Evolutionary conservation across 2,113 vertebrate species (phyloP), one percentile per base, ranked within the genome.

Genomic region (Xiphorhynchus elegans): DNA sequence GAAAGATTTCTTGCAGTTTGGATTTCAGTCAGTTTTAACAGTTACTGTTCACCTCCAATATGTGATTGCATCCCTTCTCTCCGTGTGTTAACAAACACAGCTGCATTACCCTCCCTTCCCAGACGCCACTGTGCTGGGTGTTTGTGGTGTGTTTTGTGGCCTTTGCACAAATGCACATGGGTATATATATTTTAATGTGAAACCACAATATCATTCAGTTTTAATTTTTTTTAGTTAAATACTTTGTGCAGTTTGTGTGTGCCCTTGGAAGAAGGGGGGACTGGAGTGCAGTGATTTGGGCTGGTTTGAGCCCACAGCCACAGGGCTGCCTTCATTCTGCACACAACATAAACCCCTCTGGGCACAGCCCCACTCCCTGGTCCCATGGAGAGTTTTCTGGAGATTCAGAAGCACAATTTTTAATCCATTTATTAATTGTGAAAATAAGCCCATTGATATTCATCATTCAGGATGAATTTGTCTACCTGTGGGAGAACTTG

Each of bases 51-150:
- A 2, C 17, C 60, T 64, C 56, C n/a, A 66, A 13, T 10, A 69
- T 4, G 19, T 2, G 0, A 3, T 6, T 20, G 52, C 18, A 75
- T 33, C 37, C 47, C 19, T 49, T n/a, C 29, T 52, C 24, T 56
- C 46, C 12, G 39, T 37, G 28, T 2, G 1, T 11, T 35, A 17
- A 42, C 3, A 47, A 13, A 24, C n/a, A 18, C 31, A 28, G 55
- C 37, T 60, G 6, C 23, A 17, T 42, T 16, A 3, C 47, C 37
- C 47, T 80, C 16, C n/a, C 29, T 46, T 40, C 25, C 24, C 6
- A 23, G 37, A 12, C 1, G 0, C 1, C 3, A 5, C 0, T 0
- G 3, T 2, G 18, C 6, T 15, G 37, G 35, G 40, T 7, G 13
- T 26, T 49, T 37, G 18, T 37, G 44, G 14, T 24, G 62, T 39